Base-by-base conservation (phyloP, 2,113 vertebrate species). In the Numida meleagris region DNA sequence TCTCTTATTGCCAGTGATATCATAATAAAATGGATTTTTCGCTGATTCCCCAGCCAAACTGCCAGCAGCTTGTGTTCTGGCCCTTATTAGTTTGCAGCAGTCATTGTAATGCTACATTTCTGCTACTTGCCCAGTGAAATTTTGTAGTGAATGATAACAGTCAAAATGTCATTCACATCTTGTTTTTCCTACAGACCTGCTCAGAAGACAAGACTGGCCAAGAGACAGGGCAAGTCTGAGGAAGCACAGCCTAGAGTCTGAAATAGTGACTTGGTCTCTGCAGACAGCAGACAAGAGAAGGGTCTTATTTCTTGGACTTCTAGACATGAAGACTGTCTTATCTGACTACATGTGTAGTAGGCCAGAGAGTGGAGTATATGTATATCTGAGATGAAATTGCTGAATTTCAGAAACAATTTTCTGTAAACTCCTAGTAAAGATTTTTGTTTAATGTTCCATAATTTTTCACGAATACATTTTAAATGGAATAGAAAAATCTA, bases 181-280 rank as follows among this genome's bases (percentile, higher is more conserved):
- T 73, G 31, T 3, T 70, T 10, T 94, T 82, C 61, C 58, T 42
- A 73, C 31, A 65, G 87, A 80, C 65, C 10, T 62, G 12, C 20
- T 82, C 53, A 53, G 66, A 79, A 88, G 9, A 5, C 6, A 43
- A 45, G 33, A 43, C 9, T 5, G 33, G 42, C 15, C 65, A 76
- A 82, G 27, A 19, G 33, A 14, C 24, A 87, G 31, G 78, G 27
- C 57, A 82, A 88, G 76, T 9, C 3, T 0, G 1, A 63, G 19
- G 14, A 33, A 18, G 19, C 0, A 0, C 38, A 65, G 31, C 7
- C 3, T 45, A n/a, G 25, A 71, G 23, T 71, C 77, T 75, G 31
- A 84, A 89, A 68, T 9, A 40, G 29, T 65, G 36, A 17, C 7
- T 63, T 66, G 0, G 1, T 18, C 10, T 82, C 33, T 81, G 9